A percentile compares a stretch with the other conserved stretches of the same genome.
Conservation (phyloP, 2,113 vertebrate genomes). For the Colossoma macropomum region DNA sequence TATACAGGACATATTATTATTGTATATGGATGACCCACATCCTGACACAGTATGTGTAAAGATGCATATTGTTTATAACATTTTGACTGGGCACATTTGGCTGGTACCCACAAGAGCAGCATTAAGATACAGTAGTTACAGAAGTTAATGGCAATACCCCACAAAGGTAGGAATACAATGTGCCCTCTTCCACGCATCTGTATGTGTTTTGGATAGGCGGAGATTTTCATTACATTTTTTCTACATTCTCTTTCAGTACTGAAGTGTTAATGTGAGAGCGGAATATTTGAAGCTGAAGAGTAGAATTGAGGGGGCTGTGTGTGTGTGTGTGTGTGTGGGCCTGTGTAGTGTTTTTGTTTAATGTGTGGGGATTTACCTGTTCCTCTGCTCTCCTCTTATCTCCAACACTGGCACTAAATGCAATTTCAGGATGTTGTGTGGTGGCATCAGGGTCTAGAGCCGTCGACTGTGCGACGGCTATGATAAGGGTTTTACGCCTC, state of each 20-base stretch:
- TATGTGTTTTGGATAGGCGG: slow-evolving; percentile 6
- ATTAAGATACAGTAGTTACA: background rate
- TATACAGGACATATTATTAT: too few relatives aligned
- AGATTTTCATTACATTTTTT: slow-evolving; percentile 41
- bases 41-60: too few relatives aligned
- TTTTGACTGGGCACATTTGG: too few relatives aligned
- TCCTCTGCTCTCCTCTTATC: slow-evolving; percentile 86
- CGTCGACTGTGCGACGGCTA: slow-evolving; percentile 86
- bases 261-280: slow-evolving; percentile 48
- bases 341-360: slow-evolving; percentile 76
- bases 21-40: too few relatives aligned
- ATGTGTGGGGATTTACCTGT: slow-evolving; percentile 88
- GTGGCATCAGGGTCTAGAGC: slow-evolving; percentile 86
- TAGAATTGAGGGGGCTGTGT: background rate
- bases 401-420: slow-evolving; percentile 85
- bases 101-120: too few relatives aligned
- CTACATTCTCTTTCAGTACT: slow-evolving; percentile 30
- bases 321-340: background rate
- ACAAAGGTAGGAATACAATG: background rate
- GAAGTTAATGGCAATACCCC: background rate
- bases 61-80: too few relatives aligned
- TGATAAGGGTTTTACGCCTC: slow-evolving; percentile 90
- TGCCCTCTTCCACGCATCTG: background rate
- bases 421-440: slow-evolving; percentile 82
- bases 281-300: slow-evolving; percentile 45